Percentiles rank a stretch among this genome's conserved stretches.
phyloP scores from a whole-genome alignment of 2,888 invertebrate genomes.

The Heliconius ethilla region DNA sequence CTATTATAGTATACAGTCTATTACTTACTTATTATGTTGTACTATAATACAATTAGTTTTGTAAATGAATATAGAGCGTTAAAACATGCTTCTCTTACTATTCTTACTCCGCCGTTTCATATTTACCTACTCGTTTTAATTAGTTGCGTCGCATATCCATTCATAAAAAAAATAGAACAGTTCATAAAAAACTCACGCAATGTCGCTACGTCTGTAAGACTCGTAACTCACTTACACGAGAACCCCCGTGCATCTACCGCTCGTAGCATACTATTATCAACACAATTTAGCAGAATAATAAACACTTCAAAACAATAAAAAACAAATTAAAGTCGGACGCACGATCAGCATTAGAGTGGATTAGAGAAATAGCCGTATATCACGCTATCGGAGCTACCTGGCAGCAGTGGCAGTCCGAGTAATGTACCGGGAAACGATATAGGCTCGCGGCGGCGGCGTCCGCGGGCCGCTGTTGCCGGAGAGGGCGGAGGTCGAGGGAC shows the following conservation, averaged over 20 bases:
- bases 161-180: slow-evolving; percentile 49
- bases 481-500: slow-evolving; percentile 52
- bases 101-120: slow-evolving; percentile 1
- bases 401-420: slow-evolving; percentile 56
- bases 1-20: background rate
- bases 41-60: background rate
- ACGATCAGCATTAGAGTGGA: slow-evolving; percentile 63
- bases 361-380: slow-evolving; percentile 67
- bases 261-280: slow-evolving; percentile 61
- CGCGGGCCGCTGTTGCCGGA: slow-evolving; percentile 48
- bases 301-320: slow-evolving; percentile 77
- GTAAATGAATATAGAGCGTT: slow-evolving; percentile 9
- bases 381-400: slow-evolving; percentile 73
- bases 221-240: slow-evolving; percentile 55
- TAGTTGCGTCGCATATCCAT: slow-evolving; percentile 43
- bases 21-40: background rate
- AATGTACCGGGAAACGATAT: slow-evolving; percentile 41
- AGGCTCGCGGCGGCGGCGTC: slow-evolving; percentile 43
- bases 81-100: slow-evolving; percentile 34
- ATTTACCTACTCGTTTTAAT: slow-evolving; percentile 27
- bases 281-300: slow-evolving; percentile 75
- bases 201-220: slow-evolving; percentile 47
- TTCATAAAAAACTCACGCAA: slow-evolving; percentile 58
- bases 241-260: slow-evolving; percentile 49
- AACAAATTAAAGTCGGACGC: slow-evolving; percentile 74